Base-by-base conservation (phyloP, 2,113 vertebrate genomes). In the Myiozetetes cayanensis region DNA sequence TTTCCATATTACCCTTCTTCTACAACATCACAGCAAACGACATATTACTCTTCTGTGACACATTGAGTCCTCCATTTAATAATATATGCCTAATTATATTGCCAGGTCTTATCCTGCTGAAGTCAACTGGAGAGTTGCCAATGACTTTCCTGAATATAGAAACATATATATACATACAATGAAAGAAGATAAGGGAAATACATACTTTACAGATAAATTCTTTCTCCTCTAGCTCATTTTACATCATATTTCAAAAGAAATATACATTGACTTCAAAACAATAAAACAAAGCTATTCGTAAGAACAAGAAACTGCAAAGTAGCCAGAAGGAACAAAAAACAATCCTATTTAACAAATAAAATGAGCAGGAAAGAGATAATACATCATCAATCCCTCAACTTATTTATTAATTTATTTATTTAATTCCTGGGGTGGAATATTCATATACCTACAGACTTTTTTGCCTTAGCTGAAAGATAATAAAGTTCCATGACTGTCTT, bases 41-140 rank as follows among this genome's bases (percentile, higher is more conserved):
- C 63, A 25, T 81, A 93, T 63, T 95, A 90, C 44, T 96, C 82
- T 96, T 94, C 68, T 62, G 49, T 94, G 88, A 94, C 94, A 96
- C 70, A 89, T 47, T 3, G 4, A 92, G 76, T 94, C 61, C 72
- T 94, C 88, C 93, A 87, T 89, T 93, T 94, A 90, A 88, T 97
- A 93, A 94, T 89, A 92, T 81, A 89, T 71, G 86, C 73, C 76
- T 96, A 94, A 93, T 96, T 94, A 93, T 88, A 96, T 90, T 86
- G 92, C 87, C 76, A 96, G 85, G 93, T 94, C 85, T 85, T 94
- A 78, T 94, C 85, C 92, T 93, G 85, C 33, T 93, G 76, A 94
- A 96, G 85, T 96, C 82, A 90, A 89, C 83, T 94, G 90, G 94
- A 97, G 79, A 92, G 83, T 53, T 96, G 96, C 94, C 94, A 96